Conservation (phyloP, 2,797 vertebrate species). For the Leucoraja ocellata region DNA sequence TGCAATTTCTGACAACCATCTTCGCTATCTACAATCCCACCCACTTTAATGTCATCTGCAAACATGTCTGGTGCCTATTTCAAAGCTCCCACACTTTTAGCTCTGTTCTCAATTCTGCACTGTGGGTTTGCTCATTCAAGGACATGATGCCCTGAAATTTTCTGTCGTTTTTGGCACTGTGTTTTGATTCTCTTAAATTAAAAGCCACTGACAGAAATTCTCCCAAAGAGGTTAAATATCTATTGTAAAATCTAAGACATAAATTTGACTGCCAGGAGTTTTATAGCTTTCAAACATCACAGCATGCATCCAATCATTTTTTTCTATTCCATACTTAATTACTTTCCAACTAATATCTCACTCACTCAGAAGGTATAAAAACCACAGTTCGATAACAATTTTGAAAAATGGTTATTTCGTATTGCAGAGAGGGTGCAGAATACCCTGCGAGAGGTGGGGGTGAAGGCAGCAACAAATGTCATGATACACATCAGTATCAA, state of each 20-base stretch:
- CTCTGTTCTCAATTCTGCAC: not conserved
- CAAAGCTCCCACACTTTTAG: not conserved
- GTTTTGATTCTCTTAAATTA: not conserved
- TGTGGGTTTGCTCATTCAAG: not conserved
- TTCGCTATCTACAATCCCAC: no score
- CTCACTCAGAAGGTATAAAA: not conserved
- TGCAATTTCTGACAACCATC: no score
- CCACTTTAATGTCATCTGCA: not conserved
- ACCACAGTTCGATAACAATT: not conserved
- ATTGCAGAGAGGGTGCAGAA: no score
- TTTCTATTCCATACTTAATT: constrained; percentile 13
- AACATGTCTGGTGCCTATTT: not conserved
- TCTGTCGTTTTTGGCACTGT: not conserved
- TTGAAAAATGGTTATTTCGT: not conserved
- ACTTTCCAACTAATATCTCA: constrained; percentile 12
- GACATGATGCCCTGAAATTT: not conserved
- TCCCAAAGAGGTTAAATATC: not conserved
- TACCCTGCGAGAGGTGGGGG: no score
- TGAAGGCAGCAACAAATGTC: no score
- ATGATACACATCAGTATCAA: no score
- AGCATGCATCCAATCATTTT: not conserved
- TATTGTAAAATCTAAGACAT: not conserved
- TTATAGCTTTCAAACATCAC: not conserved
- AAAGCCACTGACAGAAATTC: not conserved
- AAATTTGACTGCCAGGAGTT: not conserved